Evolutionary conservation across 2,888 invertebrate species (phyloP), one percentile per base, ranked within the genome.

Genomic region (Willowsia nigromaculata): DNA sequence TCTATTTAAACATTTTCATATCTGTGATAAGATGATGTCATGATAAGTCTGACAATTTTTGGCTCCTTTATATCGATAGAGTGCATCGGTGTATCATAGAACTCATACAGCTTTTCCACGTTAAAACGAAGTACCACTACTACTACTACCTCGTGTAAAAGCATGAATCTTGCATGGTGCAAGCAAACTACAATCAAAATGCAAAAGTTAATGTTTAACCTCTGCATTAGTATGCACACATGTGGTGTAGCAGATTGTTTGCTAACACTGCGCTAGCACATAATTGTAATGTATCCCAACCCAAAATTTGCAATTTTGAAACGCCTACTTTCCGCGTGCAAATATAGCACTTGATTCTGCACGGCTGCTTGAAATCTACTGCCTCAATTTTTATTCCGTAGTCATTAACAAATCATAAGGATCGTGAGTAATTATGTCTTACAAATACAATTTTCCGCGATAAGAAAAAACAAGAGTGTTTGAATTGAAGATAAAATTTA

Each of bases 391-490:
- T 71, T 40, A 18, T 68, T 68, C n/a, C 13, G 71, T 71, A 7
- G 71, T 22, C 40, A 40, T 71, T 71, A 40, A 71, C 37, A 40
- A 71, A 71, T 71, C 62, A 30, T 62, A 62, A 62, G 15, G 62
- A 62, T 62, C 71, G 71, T 71, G 71, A 7, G 37, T 71, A 71
- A 71, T 71, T 71, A 76, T 71, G 27, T 11, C 50, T 76, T 43
- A 74, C 43, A 47, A 18, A 47, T n/a, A 74, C 1, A 74, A 74
- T 47, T 47, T 6, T 27, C 13, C 13, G 27, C 25, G 47, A 74
- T 47, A 74, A 74, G 33, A 11, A 27, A 40, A 47, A 74, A 74
- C 74, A 74, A 68, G 37, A 33, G 68, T 33, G 33, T 30, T 68
- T 68, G n/a, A n/a, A n/a, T n/a, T n/a, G n/a, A 65, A 68, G 25